Conservation (phyloP, 2,113 vertebrate genomes). For the Cinclus cinclus region DNA sequence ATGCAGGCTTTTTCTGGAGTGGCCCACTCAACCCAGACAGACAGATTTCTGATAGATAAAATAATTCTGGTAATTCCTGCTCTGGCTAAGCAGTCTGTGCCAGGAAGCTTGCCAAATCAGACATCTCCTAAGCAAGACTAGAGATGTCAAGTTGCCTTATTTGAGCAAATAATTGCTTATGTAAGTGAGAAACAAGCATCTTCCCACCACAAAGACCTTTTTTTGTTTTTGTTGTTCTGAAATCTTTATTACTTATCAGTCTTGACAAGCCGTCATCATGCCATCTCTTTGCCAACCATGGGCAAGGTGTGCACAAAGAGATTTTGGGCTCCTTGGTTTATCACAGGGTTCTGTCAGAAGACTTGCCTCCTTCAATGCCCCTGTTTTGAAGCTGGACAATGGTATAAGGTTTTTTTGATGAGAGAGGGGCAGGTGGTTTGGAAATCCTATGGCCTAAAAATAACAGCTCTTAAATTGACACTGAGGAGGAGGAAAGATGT, state of each 20-base stretch:
- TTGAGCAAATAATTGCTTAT: neutral
- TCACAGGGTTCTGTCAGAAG: neutral
- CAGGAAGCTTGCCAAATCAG: neutral
- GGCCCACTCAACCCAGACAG: neutral
- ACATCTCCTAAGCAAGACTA: neutral
- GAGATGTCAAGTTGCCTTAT: neutral
- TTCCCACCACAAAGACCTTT: neutral
- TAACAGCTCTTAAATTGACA: conserved; percentile 12
- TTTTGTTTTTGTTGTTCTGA: neutral
- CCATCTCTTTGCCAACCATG: neutral
- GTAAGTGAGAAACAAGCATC: neutral
- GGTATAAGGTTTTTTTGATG: neutral
- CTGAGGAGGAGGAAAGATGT: conserved; percentile 4
- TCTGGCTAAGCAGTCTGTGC: neutral
- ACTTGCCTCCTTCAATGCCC: neutral
- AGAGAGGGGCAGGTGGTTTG: neutral
- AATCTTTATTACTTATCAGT: neutral
- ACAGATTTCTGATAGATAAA: neutral
- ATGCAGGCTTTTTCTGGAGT: neutral
- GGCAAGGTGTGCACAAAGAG: neutral
- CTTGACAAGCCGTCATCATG: neutral
- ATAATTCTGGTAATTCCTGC: neutral
- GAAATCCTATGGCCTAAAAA: conserved; percentile 39
- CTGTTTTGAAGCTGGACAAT: neutral
- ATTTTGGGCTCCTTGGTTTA: neutral